Evolutionary conservation across 2,113 vertebrate species (phyloP).

Genomic region (Ibidorhyncha struthersii): DNA sequence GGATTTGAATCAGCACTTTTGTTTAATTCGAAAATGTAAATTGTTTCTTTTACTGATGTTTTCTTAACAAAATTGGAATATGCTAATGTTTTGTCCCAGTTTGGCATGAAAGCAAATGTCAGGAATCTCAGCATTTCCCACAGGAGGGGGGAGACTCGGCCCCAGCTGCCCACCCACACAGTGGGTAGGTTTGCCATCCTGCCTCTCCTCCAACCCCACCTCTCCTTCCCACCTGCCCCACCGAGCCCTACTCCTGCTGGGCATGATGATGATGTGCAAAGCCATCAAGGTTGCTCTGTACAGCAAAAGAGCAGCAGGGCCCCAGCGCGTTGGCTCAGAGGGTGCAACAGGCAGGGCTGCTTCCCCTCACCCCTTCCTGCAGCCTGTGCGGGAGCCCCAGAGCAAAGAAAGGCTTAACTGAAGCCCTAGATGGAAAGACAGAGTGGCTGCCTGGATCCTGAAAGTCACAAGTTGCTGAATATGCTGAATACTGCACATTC

Average conservation of each 20-base stretch:
- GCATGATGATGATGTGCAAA: neutral
- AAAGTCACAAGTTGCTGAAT: neutral
- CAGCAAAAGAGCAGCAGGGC: neutral
- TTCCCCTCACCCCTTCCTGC: neutral
- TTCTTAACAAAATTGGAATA: slow-evolving; percentile 1
- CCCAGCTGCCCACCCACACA: neutral
- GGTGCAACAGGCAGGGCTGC: neutral
- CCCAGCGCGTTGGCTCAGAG: rapidly evolving
- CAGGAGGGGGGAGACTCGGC: neutral
- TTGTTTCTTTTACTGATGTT: neutral
- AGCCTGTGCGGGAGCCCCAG: neutral
- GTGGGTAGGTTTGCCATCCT: neutral
- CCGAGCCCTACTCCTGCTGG: neutral
- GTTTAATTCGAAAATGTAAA: neutral
- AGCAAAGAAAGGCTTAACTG: slow-evolving; percentile 10
- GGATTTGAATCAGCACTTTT: slow-evolving; percentile 21
- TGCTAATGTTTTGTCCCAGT: neutral
- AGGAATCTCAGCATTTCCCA: slow-evolving; percentile 14
- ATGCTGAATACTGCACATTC: neutral
- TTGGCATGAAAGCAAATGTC: slow-evolving; percentile 18
- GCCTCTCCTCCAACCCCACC: neutral
- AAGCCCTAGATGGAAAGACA: neutral
- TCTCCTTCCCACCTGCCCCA: neutral
- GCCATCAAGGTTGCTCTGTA: neutral
- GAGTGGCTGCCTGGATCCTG: neutral